Conservation (phyloP, 2,888 invertebrate genomes). For the Tetragonula carbonaria region DNA sequence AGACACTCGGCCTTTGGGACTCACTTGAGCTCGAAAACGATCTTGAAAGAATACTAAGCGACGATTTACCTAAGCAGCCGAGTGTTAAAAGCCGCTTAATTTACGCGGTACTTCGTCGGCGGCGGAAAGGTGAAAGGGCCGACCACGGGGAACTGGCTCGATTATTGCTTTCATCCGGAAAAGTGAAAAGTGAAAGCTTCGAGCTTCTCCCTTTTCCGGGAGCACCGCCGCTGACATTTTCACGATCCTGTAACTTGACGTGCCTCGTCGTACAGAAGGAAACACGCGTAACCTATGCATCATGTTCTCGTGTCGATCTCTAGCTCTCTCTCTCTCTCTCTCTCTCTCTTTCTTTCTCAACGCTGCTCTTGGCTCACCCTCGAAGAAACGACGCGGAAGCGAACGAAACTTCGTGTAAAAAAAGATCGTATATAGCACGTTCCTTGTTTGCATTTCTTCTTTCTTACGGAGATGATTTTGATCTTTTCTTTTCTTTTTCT, state of each 20-base stretch:
- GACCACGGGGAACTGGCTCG: conserved; percentile 18
- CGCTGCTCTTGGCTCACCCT: conserved; percentile 1
- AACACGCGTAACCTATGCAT: not conserved
- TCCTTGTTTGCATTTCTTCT: not conserved
- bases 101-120: conserved; percentile 28
- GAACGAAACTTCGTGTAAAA: not conserved
- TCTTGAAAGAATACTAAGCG: conserved; percentile 4
- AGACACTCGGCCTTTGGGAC: not conserved
- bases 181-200: conserved; percentile 47
- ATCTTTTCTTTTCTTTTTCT: not conserved
- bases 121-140: conserved; percentile 53
- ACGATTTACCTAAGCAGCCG: conserved; percentile 48
- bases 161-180: conserved; percentile 7
- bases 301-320: conserved; percentile 23
- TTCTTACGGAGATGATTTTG: not conserved
- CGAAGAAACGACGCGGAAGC: conserved; percentile 10
- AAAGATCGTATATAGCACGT: too few species aligned
- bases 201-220: too few species aligned
- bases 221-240: conserved; percentile 37
- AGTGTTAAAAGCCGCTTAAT: conserved; percentile 54
- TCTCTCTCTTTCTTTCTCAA: not conserved
- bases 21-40: conserved; percentile 1
- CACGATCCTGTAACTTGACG: conserved; percentile 34
- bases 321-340: too few species aligned
- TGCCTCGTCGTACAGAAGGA: not conserved